These are phyloP conservation scores for Myotis pilosus DNA, from an alignment of 2,797 vertebrate species.

Conservation along the genomic window DNA sequence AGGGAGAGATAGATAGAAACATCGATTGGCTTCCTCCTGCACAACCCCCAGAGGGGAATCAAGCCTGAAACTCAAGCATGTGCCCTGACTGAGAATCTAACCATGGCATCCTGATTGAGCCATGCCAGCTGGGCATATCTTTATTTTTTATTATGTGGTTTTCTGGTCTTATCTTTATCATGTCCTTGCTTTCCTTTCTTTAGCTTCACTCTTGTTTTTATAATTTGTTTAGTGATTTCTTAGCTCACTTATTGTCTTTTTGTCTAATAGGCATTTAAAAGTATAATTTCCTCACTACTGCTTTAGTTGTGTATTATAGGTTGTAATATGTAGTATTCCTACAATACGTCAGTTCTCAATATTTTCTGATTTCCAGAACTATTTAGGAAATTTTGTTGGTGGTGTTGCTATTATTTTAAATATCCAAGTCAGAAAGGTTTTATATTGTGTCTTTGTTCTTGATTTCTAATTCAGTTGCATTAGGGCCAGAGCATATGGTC, in stretches of 20 bases:
- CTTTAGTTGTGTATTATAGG: neutral
- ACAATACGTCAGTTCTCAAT: neutral
- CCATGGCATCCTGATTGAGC: too few relatives aligned
- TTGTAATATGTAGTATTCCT: neutral
- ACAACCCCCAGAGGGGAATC: too few relatives aligned
- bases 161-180: neutral
- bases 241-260: neutral
- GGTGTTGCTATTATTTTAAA: neutral
- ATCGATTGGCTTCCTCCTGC: too few relatives aligned
- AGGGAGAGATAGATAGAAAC: too few relatives aligned
- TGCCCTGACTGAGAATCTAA: too few relatives aligned
- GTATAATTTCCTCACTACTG: neutral
- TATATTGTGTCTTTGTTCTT: neutral
- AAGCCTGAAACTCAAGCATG: too few relatives aligned
- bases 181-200: neutral
- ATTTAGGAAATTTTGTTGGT: neutral
- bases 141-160: neutral
- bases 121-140: too few relatives aligned
- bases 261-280: neutral
- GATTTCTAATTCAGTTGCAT: slow-evolving; percentile 4
- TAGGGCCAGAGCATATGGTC: neutral
- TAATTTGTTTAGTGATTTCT: neutral
- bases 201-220: neutral
- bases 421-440: neutral
- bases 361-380: neutral